Evolutionary conservation across 2,797 vertebrate species (phyloP), one percentile per base, ranked within the genome.

Genomic region (Chiroxiphia lanceolata): DNA sequence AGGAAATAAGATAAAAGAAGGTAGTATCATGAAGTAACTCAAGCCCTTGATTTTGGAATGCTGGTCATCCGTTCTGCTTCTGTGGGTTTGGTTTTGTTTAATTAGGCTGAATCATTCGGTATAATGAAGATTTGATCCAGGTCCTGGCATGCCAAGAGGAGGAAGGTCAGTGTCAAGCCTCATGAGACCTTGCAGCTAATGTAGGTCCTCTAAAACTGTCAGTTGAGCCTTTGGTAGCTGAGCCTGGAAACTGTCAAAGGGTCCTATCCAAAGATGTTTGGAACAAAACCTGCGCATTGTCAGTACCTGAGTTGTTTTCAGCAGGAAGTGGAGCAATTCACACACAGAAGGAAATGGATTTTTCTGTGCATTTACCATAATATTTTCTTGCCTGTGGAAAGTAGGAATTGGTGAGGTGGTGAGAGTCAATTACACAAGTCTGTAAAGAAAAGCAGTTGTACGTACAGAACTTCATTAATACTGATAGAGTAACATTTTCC

Each of bases 101-200:
- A 77, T 88, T 90, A 72, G 33, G 57, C 29, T 61, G 57, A 92
- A 60, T 70, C 40, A 76, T 72, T 89, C 44, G 60, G 29, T 81
- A 44, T 15, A 86, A 44, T 2, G 1, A 56, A 45, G 51, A 50
- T 76, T 82, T 71, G 70, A 64, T 83, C 56, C 50, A 64, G 34
- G 17, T 87, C 57, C 65, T 84, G 76, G 33, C 19, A 48, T 12
- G 19, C 31, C 33, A 56, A 86, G 78, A 70, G 54, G 56, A 90
- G 29, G 59, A 82, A 88, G 63, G 72, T 92, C 83, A 67, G 21
- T 94, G 90, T 91, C 74, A 89, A 71, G 88, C 47, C 69, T 88
- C 57, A 11, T 31, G 84, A 86, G 82, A 83, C 38, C 13, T 57
- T 83, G 42, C 42, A 88, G 40, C 54, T 94, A n/a, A 72, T 33